Evolutionary conservation across 2,113 vertebrate genomes (phyloP), one percentile per base, ranked within the genome.

Genomic region (Megaptera novaeangliae): DNA sequence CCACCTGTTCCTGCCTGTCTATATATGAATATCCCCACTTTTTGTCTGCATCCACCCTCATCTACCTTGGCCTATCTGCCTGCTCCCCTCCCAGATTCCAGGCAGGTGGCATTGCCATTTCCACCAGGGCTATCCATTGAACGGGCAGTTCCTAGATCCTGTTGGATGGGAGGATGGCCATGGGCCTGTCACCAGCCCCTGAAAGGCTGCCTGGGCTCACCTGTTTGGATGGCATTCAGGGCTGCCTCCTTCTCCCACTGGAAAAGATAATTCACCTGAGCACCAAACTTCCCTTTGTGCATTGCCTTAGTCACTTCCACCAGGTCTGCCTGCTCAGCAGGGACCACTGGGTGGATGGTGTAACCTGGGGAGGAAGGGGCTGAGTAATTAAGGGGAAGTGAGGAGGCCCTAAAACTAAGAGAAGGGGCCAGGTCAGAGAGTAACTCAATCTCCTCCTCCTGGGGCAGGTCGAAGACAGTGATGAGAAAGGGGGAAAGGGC

Each of bases 211-310:
- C 29, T 74, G 61, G 74, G 84, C 96, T 94, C 69, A 98, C 98
- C 98, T 97, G 98, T 98, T 97, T 98, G 97, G 69, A 98, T 96
- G 87, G 98, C 97, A 77, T 90, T 96, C 75, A 99, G 92, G 10
- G 98, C 71, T 46, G 97, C 96, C 87, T 98, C 93, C 68, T 96
- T 98, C 94, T 98, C 98, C 97, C 98, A 98, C 0, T 98, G 98
- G 96, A 98, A 98, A 88, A 98, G 97, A 84, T 98, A 84, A 64
- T 98, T 97, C 63, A 93, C 57, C 17, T 69, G 93, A 63, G 25
- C 21, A 88, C 74, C 84, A 18, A 95, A 98, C n/a, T 96, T 77
- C 1, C 97, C 91, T 63, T 88, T 96, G 69, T 98, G 96, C 97
- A 96, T 97, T 64, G 98, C 87, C 69, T 98, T 98, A 74, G 95